A percentile compares a stretch with the other conserved stretches of the same genome.
Evolutionary conservation across 2,113 vertebrate species (phyloP).

Genomic region (Onychostoma macrolepis): DNA sequence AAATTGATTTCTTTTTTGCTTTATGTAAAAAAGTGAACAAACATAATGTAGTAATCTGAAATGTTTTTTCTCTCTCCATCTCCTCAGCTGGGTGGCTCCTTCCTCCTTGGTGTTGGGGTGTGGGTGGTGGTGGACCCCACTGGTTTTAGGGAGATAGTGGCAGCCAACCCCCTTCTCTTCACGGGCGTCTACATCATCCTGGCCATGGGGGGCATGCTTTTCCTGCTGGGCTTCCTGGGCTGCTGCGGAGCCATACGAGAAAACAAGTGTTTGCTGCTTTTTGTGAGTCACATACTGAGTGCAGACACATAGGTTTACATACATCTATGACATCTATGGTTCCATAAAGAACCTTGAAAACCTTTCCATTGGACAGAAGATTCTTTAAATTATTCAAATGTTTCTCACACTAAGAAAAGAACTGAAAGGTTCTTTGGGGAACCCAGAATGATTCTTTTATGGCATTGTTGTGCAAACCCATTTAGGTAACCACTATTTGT

Average conservation of each 20-base stretch:
- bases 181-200: slow-evolving; percentile 90
- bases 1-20: background rate
- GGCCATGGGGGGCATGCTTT: slow-evolving; percentile 93
- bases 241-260: slow-evolving; percentile 95
- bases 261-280: slow-evolving; percentile 94
- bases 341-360: background rate
- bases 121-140: slow-evolving; percentile 96
- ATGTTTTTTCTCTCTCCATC: background rate
- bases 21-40: background rate
- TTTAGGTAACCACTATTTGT: background rate
- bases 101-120: slow-evolving; percentile 89
- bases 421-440: background rate
- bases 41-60: background rate
- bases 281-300: too few relatives aligned
- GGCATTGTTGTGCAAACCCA: background rate
- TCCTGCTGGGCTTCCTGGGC: slow-evolving; percentile 93
- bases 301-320: too few relatives aligned
- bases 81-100: slow-evolving; percentile 87
- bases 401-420: background rate
- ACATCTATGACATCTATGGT: background rate
- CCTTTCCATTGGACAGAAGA: background rate
- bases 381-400: background rate
- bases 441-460: background rate
- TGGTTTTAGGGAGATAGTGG: slow-evolving; percentile 92
- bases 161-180: slow-evolving; percentile 89